Conservation (phyloP, 2,797 vertebrate species). For the Streptopelia turtur region DNA sequence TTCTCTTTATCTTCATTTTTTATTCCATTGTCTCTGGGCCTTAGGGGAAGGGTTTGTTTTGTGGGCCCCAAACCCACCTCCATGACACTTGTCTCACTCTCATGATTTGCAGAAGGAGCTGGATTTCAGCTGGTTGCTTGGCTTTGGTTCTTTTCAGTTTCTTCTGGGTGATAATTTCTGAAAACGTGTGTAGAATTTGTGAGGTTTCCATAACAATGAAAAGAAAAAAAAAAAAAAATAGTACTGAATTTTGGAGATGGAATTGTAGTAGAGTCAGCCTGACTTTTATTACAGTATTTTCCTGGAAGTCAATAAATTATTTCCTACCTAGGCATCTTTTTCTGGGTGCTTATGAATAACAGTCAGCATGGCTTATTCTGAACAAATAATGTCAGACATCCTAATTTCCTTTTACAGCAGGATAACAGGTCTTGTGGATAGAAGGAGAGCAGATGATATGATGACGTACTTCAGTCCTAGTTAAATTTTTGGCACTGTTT, state of each 20-base stretch:
- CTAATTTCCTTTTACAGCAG: background rate
- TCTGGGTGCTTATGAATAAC: slow-evolving; percentile 3
- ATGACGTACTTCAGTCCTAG: background rate
- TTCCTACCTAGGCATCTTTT: background rate
- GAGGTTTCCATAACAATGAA: slow-evolving; percentile 16
- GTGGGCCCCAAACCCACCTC: background rate
- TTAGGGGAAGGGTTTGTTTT: background rate
- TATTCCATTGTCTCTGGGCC: background rate
- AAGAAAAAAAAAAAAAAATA: background rate
- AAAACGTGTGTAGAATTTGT: background rate
- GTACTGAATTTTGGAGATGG: background rate
- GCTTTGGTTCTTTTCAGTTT: background rate
- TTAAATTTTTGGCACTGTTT: background rate
- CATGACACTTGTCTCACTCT: background rate
- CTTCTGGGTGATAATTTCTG: background rate
- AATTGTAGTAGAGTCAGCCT: background rate
- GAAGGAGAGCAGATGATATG: background rate
- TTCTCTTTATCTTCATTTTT: background rate
- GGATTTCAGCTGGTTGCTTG: background rate
- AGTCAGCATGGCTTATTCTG: background rate
- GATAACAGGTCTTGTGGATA: background rate
- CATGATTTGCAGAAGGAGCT: background rate
- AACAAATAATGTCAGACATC: background rate
- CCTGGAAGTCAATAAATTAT: slow-evolving; percentile 6
- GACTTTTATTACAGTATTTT: slow-evolving; percentile 3